Conservation (phyloP, 2,888 invertebrate genomes). For the Apoderus coryli region DNA sequence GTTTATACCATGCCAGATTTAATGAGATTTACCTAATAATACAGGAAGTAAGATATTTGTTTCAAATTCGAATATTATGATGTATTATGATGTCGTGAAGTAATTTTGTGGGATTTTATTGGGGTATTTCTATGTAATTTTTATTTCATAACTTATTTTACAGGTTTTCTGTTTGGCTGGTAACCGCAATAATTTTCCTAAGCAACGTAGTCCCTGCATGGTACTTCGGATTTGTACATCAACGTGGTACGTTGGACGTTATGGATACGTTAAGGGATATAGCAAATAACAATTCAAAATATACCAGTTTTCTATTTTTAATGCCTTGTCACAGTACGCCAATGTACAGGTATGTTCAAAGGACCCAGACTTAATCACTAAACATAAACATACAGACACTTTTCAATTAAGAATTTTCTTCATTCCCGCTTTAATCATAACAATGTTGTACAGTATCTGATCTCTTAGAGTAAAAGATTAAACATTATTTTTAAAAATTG, state of each 20-base stretch:
- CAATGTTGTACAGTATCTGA: not conserved
- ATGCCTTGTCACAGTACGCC: conserved; percentile 95
- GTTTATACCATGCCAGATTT: too few species aligned
- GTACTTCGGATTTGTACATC: conserved; percentile 67
- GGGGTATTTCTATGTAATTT: conserved; percentile 1
- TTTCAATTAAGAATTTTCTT: too few species aligned
- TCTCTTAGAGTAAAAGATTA: not conserved
- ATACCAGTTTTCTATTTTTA: conserved; percentile 55
- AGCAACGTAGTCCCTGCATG: conserved; percentile 49
- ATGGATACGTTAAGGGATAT: conserved; percentile 53
- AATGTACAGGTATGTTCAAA: conserved; percentile 49
- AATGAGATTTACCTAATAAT: too few species aligned
- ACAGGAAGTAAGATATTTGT: conserved; percentile 14
- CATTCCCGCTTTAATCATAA: too few species aligned
- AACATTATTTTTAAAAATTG: conserved; percentile 5
- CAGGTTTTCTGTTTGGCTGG: conserved; percentile 28
- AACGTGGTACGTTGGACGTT: conserved; percentile 60
- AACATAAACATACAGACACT: too few species aligned
- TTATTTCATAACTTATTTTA: conserved; percentile 10
- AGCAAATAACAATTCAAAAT: conserved; percentile 31
- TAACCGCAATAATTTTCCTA: conserved; percentile 33
- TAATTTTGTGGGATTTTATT: conserved; percentile 6
- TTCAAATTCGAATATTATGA: not conserved
- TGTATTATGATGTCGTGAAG: conserved; percentile 9
- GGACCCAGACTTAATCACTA: too few species aligned